phyloP scores from a whole-genome alignment of 2,888 invertebrate species.

The Troglohyphantes excavatus region DNA sequence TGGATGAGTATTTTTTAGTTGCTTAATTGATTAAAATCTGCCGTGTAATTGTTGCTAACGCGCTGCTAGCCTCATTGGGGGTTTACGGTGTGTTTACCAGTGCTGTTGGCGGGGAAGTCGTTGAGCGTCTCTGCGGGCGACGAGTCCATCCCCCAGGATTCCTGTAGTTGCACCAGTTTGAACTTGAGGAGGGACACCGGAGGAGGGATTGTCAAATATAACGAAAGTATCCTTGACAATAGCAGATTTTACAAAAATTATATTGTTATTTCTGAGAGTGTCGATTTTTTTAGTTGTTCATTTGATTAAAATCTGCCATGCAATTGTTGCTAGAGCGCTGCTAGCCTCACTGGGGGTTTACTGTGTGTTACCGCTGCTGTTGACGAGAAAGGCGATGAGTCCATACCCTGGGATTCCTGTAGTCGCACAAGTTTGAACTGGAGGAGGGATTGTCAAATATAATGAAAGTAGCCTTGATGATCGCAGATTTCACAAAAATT shows the following conservation, averaged over 20 bases:
- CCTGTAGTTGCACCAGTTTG: constrained; percentile 77
- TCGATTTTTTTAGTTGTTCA: no score
- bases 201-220: no score
- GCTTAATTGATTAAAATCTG: background rate
- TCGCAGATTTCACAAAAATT: no score
- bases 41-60: background rate
- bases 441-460: no score
- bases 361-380: constrained; percentile 37
- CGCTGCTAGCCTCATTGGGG: no score
- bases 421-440: constrained; percentile 74
- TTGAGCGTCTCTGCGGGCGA: constrained; percentile 68
- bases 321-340: background rate
- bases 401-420: constrained; percentile 76
- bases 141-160: constrained; percentile 75
- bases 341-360: no score
- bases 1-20: no score
- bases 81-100: constrained; percentile 23
- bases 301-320: background rate
- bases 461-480: no score
- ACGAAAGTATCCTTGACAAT: no score
- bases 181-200: constrained; percentile 65
- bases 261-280: no score
- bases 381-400: constrained; percentile 66
- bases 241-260: no score
- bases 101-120: constrained; percentile 68